Evolutionary conservation across 2,888 invertebrate genomes (phyloP).

Genomic region (Drosophila emarginata): DNA sequence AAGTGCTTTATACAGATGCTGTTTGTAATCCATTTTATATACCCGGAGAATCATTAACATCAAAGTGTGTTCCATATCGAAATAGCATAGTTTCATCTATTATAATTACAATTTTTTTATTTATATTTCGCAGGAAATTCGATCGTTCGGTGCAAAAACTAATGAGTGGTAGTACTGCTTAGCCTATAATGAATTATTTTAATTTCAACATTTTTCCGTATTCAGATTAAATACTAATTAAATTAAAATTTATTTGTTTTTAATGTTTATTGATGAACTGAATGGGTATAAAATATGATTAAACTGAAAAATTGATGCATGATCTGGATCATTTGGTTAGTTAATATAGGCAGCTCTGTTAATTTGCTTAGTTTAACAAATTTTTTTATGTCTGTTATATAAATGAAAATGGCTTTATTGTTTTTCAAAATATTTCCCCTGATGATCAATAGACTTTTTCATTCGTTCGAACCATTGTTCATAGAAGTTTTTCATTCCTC

Average conservation of each 20-base stretch:
- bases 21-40: slow-evolving; percentile 98
- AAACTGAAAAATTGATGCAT: no score
- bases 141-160: slow-evolving; percentile 87
- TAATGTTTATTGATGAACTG: no score
- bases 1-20: slow-evolving; percentile 95
- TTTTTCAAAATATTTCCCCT: no score
- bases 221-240: background rate
- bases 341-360: background rate
- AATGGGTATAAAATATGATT: no score
- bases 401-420: no score
- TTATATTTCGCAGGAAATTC: slow-evolving; percentile 85
- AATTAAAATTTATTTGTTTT: background rate
- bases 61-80: slow-evolving; percentile 85
- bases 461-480: no score
- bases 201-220: background rate
- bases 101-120: background rate
- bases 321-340: background rate
- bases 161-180: slow-evolving; percentile 80
- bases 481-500: no score
- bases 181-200: slow-evolving; percentile 19
- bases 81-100: slow-evolving; percentile 1
- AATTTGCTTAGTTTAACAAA: no score
- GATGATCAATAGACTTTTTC: no score
- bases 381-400: no score
- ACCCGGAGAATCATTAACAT: slow-evolving; percentile 94